Evolutionary conservation across 2,797 vertebrate species (phyloP), one percentile per base, ranked within the genome.

Genomic region (Anabacerthia variegaticeps): DNA sequence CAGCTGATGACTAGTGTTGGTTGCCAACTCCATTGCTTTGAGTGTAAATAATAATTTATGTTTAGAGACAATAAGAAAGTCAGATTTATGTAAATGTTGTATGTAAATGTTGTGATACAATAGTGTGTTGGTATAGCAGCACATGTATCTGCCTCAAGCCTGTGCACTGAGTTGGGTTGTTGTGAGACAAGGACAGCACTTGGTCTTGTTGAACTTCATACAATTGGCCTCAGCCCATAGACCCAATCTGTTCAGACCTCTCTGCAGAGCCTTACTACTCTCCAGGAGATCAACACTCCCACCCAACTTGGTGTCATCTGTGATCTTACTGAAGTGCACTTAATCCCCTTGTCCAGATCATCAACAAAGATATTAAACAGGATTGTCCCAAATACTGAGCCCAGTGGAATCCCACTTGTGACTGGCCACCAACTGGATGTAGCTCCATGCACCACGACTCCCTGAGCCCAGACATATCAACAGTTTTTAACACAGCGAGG

Each of bases 291-390:
- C 43, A 49, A 51, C 15, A 43, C 4, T 71, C 68, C 4, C 37
- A 54, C 9, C 6, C 16, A 43, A 3, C 13, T 72, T 9, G 8
- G 3, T 27, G 8, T 43, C 3, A 0, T 11, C 43, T 51, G 19
- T 37, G 43, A 65, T 65, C 3, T 56, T 49, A n/a, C 2, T 14
- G 13, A 8, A 14, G 36, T 32, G 8, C 8, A 16, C 7, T n/a
- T 10, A 13, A 19, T 16, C 4, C 12, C 5, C 34, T 43, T 4
- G 21, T 43, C 27, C 43, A 49, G 32, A 16, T 23, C 8, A 37
- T 23, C 1, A 1, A 27, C 63, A 6, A 56, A 55, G 14, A 18
- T 36, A 36, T 55, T 41, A 8, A 41, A 10, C 12, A 58, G 56
- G 14, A 58, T 23, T 24, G 15, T 15, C 15, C 56, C 9, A 34